Base-by-base conservation (phyloP, 2,888 invertebrate genomes). In the Cerceris rybyensis region DNA sequence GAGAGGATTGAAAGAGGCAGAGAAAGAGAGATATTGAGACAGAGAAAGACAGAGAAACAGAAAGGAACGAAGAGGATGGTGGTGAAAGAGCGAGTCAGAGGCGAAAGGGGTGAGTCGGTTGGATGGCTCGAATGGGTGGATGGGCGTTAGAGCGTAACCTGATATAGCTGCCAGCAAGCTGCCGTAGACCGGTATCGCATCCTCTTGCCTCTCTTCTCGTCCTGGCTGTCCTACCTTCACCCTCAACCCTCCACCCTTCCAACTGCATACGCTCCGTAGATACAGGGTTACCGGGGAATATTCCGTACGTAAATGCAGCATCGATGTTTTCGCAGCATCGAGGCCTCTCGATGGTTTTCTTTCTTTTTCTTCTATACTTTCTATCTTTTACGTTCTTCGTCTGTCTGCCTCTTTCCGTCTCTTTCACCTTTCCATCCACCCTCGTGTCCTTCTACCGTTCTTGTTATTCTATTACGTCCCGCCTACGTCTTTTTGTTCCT, bases 151-250 rank as follows among this genome's bases (percentile, higher is more conserved):
- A 88, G 86, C 88, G 84, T 87, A 87, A 88, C 83, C 79, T 82
- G 86, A 88, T 88, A 88, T 86, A 88, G 82, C 83, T 87, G 83
- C 82, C 84, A 85, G 83, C 82, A 83, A 84, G 85, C 86, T 86
- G 83, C 87, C 77, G 83, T 78, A 84, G 81, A 84, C 78, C 78
- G 78, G 82, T 75, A 84, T 86, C 82, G 82, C 63, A 68, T 75
- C 78, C 67, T 58, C 68, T 70, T 57, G 9, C 50, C 49, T 64
- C 57, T 50, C 59, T 64, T 14, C 65, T 41, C 61, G 49, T 63
- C 59, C 63, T 43, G 68, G 63, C 58, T 71, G 72, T 65, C 78
- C 70, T 64, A 70, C 70, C 79, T 60, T 78, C 67, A 28, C 65
- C 63, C 39, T 65, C 54, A 11, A 8, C 50, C 66, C 55, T 50